Conservation (phyloP, 2,888 invertebrate genomes). For the Ptychoptera contaminata region DNA sequence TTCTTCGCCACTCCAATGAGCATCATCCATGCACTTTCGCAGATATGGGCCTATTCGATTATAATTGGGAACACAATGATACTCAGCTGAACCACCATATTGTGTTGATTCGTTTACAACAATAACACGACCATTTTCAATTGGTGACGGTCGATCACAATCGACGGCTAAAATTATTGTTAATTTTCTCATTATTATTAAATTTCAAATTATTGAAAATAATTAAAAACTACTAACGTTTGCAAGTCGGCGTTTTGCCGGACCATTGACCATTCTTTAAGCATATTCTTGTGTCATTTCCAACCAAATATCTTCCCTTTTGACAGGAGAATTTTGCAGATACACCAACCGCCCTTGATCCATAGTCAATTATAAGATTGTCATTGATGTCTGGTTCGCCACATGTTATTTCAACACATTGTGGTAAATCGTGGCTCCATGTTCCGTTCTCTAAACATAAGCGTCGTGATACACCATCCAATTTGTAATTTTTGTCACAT, state of each 20-base stretch:
- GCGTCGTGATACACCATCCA: conserved; percentile 69
- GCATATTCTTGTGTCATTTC: conserved; percentile 64
- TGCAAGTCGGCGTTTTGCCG: conserved; percentile 60
- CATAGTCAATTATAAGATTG: conserved; percentile 41
- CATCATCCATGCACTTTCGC: conserved; percentile 69
- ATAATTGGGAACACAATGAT: conserved; percentile 75
- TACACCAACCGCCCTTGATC: conserved; percentile 59
- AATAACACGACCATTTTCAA: conserved; percentile 75
- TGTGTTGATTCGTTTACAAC: conserved; percentile 69
- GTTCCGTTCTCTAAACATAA: conserved; percentile 78
- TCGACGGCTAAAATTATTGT: conserved; percentile 51
- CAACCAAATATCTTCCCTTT: conserved; percentile 63
- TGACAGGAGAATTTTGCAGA: conserved; percentile 68
- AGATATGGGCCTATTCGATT: conserved; percentile 68
- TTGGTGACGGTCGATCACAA: conserved; percentile 61
- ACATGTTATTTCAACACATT: conserved; percentile 74
- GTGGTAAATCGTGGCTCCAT: conserved; percentile 72
- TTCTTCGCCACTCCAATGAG: conserved; percentile 74
- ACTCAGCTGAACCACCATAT: conserved; percentile 74
- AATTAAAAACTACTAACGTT: conserved; percentile 42
- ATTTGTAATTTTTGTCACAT: conserved; percentile 62
- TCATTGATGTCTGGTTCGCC: conserved; percentile 44
- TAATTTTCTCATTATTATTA: neutral
- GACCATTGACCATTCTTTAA: conserved; percentile 67
- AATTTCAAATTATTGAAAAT: conserved; percentile 3